Evolutionary conservation across 2,888 invertebrate species (phyloP), one percentile per base, ranked within the genome.

Genomic region (Gastracanthus pulcherrimus): DNA sequence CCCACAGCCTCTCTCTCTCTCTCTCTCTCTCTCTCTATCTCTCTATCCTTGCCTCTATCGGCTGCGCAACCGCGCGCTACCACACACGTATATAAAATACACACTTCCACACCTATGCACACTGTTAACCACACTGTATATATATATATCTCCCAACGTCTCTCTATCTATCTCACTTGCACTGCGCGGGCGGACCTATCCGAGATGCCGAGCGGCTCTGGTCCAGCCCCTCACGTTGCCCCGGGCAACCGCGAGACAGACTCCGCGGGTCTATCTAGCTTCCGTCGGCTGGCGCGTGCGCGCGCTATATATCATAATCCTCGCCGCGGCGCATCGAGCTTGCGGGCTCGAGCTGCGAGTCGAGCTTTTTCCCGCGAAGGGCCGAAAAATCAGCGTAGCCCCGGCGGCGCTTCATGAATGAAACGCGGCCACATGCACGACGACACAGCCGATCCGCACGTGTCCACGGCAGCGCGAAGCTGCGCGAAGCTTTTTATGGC

Each of bases 171-270:
- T 76, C 36, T 74, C 13, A 4, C 23, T 55, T 76, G 34, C 38
- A 41, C n/a, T 3, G 26, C 29, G n/a, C 48, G 1, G n/a, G 38
- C 41, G 48, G 41, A 9, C 55, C 60, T 80, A 75, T 79, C 55
- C n/a, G n/a, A n/a, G n/a, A n/a, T n/a, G n/a, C n/a, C n/a, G 26
- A 23, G 71, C 19, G 6, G 41, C 72, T 31, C 11, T 87, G 91
- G 90, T 90, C 90, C 91, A 90, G 89, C 90, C 91, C 90, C 91
- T 90, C 88, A 78, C 48, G 79, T 74, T 83, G 89, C 86, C 91
- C 89, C 87, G 89, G n/a, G 89, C 88, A 91, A 91, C 91, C 88
- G 86, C 86, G 88, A 85, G 62, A 29, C 66, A 11, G 62, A n/a
- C n/a, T n/a, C n/a, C n/a, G n/a, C n/a, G n/a, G n/a, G n/a, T n/a